Evolutionary conservation across 2,797 vertebrate genomes (phyloP).

Genomic region (Erpetoichthys calabaricus): DNA sequence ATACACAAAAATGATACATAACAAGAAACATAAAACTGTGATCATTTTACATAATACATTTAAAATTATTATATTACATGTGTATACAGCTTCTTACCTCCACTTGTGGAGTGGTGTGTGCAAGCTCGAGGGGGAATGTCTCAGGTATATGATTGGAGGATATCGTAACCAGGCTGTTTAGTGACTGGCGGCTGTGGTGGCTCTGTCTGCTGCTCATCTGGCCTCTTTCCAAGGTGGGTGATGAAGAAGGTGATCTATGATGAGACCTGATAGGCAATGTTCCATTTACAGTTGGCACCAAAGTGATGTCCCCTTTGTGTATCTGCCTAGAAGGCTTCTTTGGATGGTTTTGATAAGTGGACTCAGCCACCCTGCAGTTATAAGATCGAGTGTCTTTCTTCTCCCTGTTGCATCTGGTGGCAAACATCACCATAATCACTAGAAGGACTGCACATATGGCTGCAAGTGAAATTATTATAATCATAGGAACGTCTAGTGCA

Average conservation of each 20-base stretch:
- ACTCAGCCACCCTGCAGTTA: slow-evolving; percentile 87
- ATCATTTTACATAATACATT: too few species aligned
- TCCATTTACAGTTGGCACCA: slow-evolving; percentile 83
- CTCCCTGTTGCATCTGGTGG: slow-evolving; percentile 77
- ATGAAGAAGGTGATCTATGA: slow-evolving; percentile 74
- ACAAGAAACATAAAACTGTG: not conserved
- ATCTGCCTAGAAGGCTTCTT: slow-evolving; percentile 90
- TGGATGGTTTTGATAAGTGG: slow-evolving; percentile 88
- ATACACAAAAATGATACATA: not conserved
- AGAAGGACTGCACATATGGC: slow-evolving; percentile 78
- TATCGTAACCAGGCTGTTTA: slow-evolving; percentile 93
- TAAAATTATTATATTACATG: too few species aligned
- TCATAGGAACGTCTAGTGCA: slow-evolving; percentile 73
- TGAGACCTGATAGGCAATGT: slow-evolving; percentile 81
- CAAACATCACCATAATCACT: slow-evolving; percentile 87
- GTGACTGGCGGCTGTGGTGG: slow-evolving; percentile 87
- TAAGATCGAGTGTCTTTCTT: slow-evolving; percentile 89
- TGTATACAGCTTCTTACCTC: slow-evolving; percentile 63
- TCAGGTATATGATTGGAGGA: slow-evolving; percentile 88
- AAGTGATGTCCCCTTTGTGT: slow-evolving; percentile 89
- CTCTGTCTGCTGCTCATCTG: slow-evolving; percentile 80
- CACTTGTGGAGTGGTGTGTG: slow-evolving; percentile 82
- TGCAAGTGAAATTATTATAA: slow-evolving; percentile 83
- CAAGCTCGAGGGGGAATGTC: slow-evolving; percentile 83
- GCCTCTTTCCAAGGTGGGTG: slow-evolving; percentile 73